Base-by-base conservation (phyloP, 1,140 invertebrate species). In the Drosophila mauritiana region DNA sequence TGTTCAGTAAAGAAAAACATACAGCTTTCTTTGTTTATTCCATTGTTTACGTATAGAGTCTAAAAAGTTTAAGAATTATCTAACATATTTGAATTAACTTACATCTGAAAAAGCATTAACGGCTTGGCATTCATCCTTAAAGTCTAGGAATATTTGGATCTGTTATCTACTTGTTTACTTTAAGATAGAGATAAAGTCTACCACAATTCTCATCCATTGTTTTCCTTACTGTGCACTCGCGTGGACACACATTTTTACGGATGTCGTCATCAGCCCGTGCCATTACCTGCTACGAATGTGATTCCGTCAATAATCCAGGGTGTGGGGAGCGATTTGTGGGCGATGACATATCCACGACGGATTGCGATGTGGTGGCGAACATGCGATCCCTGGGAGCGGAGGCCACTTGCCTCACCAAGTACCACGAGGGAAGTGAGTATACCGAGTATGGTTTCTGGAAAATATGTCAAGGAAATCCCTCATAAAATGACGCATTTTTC, bases 211-310 rank as follows among this genome's bases (percentile, higher is more conserved):
- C 20, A 12, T n/a, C 45, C 25, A 48, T 51, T 67, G 59, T 42
- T 67, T 49, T 39, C 34, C 11, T 42, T 42, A 6, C 17, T 48
- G 49, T 43, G 51, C 27, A 31, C 53, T 39, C 37, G 46, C 51
- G 55, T 79, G 79, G 75, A 86, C 84, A 88, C 43, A 86, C 79
- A 79, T 82, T 79, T 76, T 54, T 68, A 65, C 51, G 51, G 55
- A 72, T 88, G 69, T 79, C 67, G 82, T 81, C 78, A 84, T 80
- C 80, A 90, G 79, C 62, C 51, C 39, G 56, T 49, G 78, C 84
- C 54, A 91, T 91, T 72, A 86, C 54, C 45, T 91, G 90, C 82
- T 91, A 81, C 51, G 85, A 90, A 72, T 91, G 90, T 61, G 90
- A 91, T 73, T 90, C 90, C 39, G 46, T 84, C 36, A 86, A 78